These are phyloP conservation scores for Montipora capitata DNA, from an alignment of 92 coral and sea anemone species.

Conservation along the genomic window DNA sequence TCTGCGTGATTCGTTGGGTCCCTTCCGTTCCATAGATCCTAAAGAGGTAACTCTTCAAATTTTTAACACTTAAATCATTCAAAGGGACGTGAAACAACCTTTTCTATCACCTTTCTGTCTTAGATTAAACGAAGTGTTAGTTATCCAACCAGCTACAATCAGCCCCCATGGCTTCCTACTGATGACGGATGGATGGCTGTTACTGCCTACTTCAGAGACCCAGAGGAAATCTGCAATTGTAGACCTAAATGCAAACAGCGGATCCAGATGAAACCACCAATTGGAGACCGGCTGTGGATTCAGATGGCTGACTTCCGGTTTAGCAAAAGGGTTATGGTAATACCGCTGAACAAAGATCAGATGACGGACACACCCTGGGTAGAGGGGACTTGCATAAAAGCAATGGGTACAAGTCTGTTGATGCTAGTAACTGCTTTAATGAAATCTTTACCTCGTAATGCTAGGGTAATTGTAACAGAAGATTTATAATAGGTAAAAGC, in stretches of 20 bases:
- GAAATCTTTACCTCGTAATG: not conserved
- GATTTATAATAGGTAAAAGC: too few relatives aligned
- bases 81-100: not conserved
- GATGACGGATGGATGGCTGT: constrained; percentile 72
- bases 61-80: not conserved
- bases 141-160: constrained; percentile 74
- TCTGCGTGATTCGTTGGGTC: too few relatives aligned
- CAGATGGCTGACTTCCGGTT: constrained; percentile 68
- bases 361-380: constrained; percentile 83
- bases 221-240: constrained; percentile 74
- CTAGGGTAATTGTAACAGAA: too few relatives aligned
- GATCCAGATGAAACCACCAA: constrained; percentile 22
- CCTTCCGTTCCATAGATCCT: too few relatives aligned
- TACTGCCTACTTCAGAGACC: constrained; percentile 88
- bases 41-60: too few relatives aligned
- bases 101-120: not conserved
- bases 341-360: constrained; percentile 68
- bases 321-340: constrained; percentile 34
- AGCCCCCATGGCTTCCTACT: constrained; percentile 79
- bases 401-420: constrained; percentile 74
- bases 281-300: constrained; percentile 88
- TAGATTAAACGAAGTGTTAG: constrained; percentile 58
- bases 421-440: not conserved
- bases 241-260: constrained; percentile 46
- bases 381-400: constrained; percentile 81